phyloP scores from a whole-genome alignment of 2,113 vertebrate genomes.

The Ctenomys sociabilis region DNA sequence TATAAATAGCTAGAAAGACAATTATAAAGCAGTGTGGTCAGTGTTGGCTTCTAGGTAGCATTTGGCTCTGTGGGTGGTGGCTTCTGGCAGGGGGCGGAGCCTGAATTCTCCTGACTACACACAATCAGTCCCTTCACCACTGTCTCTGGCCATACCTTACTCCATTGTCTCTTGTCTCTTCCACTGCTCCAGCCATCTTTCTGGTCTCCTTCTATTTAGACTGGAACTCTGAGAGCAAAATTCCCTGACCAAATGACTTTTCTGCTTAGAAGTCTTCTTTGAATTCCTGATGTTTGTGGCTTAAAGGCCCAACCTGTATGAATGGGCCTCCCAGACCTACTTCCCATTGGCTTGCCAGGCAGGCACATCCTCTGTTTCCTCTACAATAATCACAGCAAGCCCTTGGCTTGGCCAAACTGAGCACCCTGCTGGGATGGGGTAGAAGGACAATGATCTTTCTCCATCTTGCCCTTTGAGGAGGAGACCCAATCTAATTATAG shows the following conservation, averaged over 20 bases:
- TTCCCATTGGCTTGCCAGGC: not conserved
- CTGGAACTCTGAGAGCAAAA: not conserved
- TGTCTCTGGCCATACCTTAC: not conserved
- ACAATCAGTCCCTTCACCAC: not conserved
- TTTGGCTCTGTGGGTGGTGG: not conserved
- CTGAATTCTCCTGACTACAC: not conserved
- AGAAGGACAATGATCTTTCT: not conserved
- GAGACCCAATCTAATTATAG: not conserved
- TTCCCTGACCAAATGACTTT: not conserved
- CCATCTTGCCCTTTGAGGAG: not conserved
- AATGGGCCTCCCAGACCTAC: not conserved
- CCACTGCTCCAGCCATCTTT: not conserved
- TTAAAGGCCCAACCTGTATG: not conserved
- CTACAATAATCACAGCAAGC: not conserved
- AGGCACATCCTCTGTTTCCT: not conserved
- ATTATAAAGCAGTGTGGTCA: conserved; percentile 56
- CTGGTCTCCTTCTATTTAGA: not conserved
- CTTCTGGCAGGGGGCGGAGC: not conserved
- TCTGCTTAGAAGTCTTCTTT: not conserved
- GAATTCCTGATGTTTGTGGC: not conserved
- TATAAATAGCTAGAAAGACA: conserved; percentile 70
- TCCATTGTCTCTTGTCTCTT: not conserved
- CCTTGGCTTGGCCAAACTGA: not conserved
- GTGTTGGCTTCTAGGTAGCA: conserved; percentile 33
- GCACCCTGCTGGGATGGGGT: not conserved